Conservation (phyloP, 2,113 vertebrate genomes). For the Periophthalmodon schlosseri region DNA sequence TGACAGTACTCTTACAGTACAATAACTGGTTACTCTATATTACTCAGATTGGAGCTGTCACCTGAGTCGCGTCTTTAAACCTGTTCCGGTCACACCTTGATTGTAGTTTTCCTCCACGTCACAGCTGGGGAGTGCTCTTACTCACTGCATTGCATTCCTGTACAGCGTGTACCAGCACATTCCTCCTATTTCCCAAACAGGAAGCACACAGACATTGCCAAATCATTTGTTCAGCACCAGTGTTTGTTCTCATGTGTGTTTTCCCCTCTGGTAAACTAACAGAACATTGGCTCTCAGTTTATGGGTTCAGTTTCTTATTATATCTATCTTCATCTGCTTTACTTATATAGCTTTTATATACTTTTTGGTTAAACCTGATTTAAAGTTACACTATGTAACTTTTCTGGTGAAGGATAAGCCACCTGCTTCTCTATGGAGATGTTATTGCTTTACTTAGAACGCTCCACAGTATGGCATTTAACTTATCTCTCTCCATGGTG, state of each 20-base stretch:
- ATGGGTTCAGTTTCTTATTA: neutral
- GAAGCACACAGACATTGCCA: conserved; percentile 66
- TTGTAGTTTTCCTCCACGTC: conserved; percentile 77
- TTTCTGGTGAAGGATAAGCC: no score
- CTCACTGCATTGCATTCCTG: conserved; percentile 73
- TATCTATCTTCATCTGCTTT: neutral
- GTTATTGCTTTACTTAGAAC: no score
- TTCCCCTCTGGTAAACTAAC: neutral
- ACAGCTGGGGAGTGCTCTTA: conserved; percentile 74
- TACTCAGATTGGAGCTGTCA: conserved; percentile 23
- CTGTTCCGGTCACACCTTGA: conserved; percentile 72
- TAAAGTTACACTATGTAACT: no score
- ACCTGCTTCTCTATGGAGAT: no score
- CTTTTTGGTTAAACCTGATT: neutral
- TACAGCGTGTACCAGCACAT: conserved; percentile 53
- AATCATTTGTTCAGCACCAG: conserved; percentile 51
- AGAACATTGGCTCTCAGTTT: neutral
- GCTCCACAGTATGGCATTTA: no score
- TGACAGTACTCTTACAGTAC: no score
- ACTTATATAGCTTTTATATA: neutral
- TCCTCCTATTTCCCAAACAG: conserved; percentile 61
- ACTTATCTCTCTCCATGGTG: no score
- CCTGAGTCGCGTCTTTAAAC: conserved; percentile 41
- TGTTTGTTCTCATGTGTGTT: conserved; percentile 24
- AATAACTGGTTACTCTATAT: neutral